Conservation (phyloP, 2,113 vertebrate species). For the Callocephalon fimbriatum region DNA sequence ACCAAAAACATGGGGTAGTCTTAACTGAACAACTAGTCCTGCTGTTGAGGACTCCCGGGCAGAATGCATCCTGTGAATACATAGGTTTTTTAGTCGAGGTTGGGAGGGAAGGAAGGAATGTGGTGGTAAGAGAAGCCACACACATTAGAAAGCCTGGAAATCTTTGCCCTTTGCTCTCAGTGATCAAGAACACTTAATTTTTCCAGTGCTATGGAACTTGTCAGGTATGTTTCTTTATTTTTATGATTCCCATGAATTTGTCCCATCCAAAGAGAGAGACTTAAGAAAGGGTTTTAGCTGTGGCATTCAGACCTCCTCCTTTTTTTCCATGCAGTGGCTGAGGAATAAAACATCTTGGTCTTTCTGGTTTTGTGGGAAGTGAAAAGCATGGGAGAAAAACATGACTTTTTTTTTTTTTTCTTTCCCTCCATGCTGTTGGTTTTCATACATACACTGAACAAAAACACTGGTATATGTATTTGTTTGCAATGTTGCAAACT, state of each 20-base stretch:
- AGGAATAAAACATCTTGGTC: not conserved
- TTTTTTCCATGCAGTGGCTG: not conserved
- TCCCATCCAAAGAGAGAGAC: not conserved
- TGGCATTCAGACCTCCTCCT: accelerated
- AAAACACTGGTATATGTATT: not conserved
- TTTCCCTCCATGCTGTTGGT: not conserved
- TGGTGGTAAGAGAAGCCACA: not conserved
- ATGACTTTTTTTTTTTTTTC: not conserved
- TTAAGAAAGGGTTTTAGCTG: not conserved
- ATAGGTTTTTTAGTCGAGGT: not conserved
- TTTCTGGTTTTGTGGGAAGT: not conserved
- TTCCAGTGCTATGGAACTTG: not conserved
- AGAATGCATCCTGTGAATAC: not conserved
- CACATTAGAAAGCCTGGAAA: not conserved
- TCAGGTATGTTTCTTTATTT: constrained; percentile 44
- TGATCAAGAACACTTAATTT: constrained; percentile 30
- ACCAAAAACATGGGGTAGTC: not conserved
- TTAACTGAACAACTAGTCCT: not conserved
- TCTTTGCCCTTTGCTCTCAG: constrained; percentile 25
- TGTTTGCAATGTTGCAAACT: not conserved
- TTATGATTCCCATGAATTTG: not conserved
- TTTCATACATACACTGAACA: not conserved
- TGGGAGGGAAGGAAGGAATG: not conserved
- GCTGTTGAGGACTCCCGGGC: not conserved
- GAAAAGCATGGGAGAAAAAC: not conserved